Percentiles rank a stretch among this genome's conserved stretches.
These are phyloP conservation scores for Carduelis carduelis DNA, from an alignment of 2,797 vertebrate genomes.

Conservation along the genomic window DNA sequence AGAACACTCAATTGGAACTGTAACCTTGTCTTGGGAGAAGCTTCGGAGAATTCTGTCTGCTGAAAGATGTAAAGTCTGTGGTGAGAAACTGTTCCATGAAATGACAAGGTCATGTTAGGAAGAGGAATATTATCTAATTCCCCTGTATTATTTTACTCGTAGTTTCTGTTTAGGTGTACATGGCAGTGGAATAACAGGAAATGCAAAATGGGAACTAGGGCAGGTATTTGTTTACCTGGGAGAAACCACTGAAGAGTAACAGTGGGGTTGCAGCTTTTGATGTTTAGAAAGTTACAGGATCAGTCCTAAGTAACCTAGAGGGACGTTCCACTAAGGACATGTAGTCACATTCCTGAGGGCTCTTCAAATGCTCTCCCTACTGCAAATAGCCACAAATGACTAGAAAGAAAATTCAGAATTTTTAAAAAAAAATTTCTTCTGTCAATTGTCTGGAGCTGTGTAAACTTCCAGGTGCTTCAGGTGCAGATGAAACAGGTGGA, in stretches of 20 bases:
- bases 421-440: background rate
- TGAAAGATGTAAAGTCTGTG: background rate
- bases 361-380: background rate
- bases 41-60: background rate
- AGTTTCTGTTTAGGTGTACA: background rate
- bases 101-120: background rate
- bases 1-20: background rate
- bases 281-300: background rate
- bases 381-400: background rate
- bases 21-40: background rate
- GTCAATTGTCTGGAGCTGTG: background rate
- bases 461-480: background rate
- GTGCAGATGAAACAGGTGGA: background rate
- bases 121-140: background rate
- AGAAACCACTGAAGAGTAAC: background rate
- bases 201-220: background rate
- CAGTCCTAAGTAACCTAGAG: background rate
- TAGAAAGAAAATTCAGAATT: background rate
- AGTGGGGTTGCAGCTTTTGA: background rate
- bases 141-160: background rate
- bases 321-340: background rate
- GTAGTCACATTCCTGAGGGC: background rate
- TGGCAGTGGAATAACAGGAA: background rate
- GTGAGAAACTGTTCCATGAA: background rate
- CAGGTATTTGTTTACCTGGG: background rate